Evolutionary conservation across 53 echinoderm and acorn worm species (phyloP), one percentile per base, ranked within the genome.

Genomic region (Apostichopus leukothele): DNA sequence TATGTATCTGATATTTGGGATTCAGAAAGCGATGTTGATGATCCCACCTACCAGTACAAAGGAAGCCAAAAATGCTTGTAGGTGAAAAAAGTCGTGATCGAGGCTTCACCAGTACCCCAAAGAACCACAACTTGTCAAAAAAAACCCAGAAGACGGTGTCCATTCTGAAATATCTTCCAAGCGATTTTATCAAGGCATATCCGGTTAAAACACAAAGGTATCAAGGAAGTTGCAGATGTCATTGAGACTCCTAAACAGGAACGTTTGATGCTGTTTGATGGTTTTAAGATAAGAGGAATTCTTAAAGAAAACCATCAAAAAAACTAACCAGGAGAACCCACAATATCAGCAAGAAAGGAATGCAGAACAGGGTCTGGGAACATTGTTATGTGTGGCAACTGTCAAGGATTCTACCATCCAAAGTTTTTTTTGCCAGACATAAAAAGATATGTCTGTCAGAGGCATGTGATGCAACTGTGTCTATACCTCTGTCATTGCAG

Each of bases 271-370:
- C 86, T 85, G 4, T 85, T 85, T n/a, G 18, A 39, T 25, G 71
- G 71, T 4, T 85, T 85, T 85, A 85, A 85, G 16, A 85, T 63
- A 68, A 50, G 63, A 61, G 86, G 86, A 6, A 85, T 85, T 85
- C 67, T 85, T 10, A 63, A 85, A 68, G 86, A 57, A n/a, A 85
- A 85, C 66, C 25, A 25, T 25, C 25, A 25, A 25, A 25, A 25
- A 85, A 68, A 27, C 86, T 3, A 61, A 27, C 11, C 60, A 13
- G 12, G 67, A 23, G 5, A 85, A 57, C n/a, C 86, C 86, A 85
- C 86, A 63, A n/a, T 85, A 85, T 63, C 60, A 85, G 13, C 87
- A 88, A 76, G 91, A 91, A 83, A 9, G 78, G 63, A 51, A 74
- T 61, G 87, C 55, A 86, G 50, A 14, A 51, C 59, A 6, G 78